Evolutionary conservation across 1,140 invertebrate genomes (phyloP), one percentile per base, ranked within the genome.

Genomic region (Paraescarpia echinospica): DNA sequence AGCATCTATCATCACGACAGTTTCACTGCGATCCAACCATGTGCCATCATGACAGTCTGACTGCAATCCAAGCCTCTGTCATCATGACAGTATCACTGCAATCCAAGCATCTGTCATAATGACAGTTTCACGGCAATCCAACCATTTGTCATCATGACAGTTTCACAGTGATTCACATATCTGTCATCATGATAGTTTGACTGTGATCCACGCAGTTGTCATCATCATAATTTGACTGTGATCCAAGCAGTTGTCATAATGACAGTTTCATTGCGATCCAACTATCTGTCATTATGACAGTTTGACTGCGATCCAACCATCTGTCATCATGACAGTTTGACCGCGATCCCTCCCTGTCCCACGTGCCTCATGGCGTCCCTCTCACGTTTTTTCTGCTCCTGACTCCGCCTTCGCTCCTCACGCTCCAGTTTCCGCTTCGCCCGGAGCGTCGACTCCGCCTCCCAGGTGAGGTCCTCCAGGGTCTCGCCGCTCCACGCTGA

Each of bases 311-410:
- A 77, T 18, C 59, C 59, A 77, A 9, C 2, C 59, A 18, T 2
- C 27, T 77, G 34, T 41, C n/a, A 48, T 91, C 91, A 91, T 91
- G 91, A 51, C 41, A 91, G 41, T 59, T 91, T 91, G 34, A 91
- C 91, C 1, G 48, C 91, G 0, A 48, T 41, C 27, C 34, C 41
- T 27, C 33, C 48, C 33, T 48, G 34, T 41, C 91, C 34, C 34
- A 33, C 33, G 2, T 59, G 34, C 18, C 91, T n/a, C 33, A 33
- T 48, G 35, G 33, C 33, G 22, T 91, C 91, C 8, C 48, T 91
- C 27, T 91, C 4, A 12, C 33, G 8, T n/a, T 91, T 91, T 34
- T 59, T 35, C 35, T 91, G 91, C 41, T 91, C 34, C 48, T 91
- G 91, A 0, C 35, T 35, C 12, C 14, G 6, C 48, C 41, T 8